Conservation (phyloP, 2,113 vertebrate species). For the Camelus bactrianus region DNA sequence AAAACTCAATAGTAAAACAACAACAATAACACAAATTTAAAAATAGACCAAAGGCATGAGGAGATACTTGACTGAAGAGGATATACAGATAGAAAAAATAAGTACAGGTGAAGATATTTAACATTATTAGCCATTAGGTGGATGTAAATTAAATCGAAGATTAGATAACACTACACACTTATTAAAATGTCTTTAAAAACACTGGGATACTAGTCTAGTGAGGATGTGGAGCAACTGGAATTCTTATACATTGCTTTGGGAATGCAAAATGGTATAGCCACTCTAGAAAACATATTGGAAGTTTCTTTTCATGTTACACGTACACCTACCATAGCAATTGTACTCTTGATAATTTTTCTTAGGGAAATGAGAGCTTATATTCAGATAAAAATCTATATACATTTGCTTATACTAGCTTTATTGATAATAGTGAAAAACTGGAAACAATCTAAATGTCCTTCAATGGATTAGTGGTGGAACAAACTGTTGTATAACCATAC, state of each 20-base stretch:
- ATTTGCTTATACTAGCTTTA: not conserved
- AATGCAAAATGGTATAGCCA: not conserved
- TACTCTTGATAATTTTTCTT: not conserved
- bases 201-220: not conserved
- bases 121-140: not conserved
- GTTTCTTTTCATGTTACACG: not conserved
- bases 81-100: not conserved
- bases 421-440: not conserved
- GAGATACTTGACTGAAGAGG: not conserved
- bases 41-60: not conserved
- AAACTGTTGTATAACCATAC: not conserved
- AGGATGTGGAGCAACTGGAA: not conserved
- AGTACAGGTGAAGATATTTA: not conserved
- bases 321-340: not conserved
- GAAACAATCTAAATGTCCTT: not conserved
- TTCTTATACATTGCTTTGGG: not conserved
- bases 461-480: not conserved
- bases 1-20: slow-evolving; percentile 22
- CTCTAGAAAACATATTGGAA: not conserved
- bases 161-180: not conserved
- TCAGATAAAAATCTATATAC: not conserved
- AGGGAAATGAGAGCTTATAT: not conserved
- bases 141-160: slow-evolving; percentile 24
- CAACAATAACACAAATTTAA: not conserved
- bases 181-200: not conserved